Evolutionary conservation across 2,888 invertebrate species (phyloP).

Genomic region (Pyralis farinalis): DNA sequence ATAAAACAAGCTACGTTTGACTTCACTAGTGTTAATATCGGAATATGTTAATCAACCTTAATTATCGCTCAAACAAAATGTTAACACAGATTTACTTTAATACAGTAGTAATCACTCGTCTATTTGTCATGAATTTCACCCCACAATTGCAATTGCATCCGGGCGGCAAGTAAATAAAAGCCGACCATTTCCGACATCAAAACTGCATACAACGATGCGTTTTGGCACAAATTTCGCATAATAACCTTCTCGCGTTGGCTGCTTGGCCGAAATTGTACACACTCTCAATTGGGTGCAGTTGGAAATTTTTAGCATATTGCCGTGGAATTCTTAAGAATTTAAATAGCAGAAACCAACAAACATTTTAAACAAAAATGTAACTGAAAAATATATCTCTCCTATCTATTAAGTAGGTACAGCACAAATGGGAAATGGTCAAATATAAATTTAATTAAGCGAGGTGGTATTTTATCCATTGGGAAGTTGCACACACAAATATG

Average conservation of each 20-base stretch:
- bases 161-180: conserved; percentile 56
- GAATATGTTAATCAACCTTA: too few species aligned
- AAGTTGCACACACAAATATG: too few species aligned
- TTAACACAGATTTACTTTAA: conserved; percentile 42
- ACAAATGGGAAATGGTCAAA: too few species aligned
- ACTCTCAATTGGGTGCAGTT: background rate
- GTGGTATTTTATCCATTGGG: too few species aligned
- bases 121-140: conserved; percentile 42
- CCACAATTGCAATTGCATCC: conserved; percentile 52
- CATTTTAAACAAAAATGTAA: too few species aligned
- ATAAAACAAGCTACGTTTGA: too few species aligned
- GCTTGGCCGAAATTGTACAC: conserved; percentile 8
- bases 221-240: conserved; percentile 70
- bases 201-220: conserved; percentile 49
- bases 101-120: conserved; percentile 50
- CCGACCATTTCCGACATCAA: conserved; percentile 44
- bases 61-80: background rate
- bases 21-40: too few species aligned
- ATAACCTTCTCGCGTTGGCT: conserved; percentile 51
- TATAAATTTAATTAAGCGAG: too few species aligned
- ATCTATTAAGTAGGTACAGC: too few species aligned
- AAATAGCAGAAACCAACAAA: background rate
- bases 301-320: background rate
- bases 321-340: background rate
- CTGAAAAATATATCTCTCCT: too few species aligned